Percentiles rank a stretch among this genome's conserved stretches.
These are phyloP conservation scores for Empidonax alnorum DNA, from an alignment of 2,113 vertebrate genomes.

Conservation along the genomic window DNA sequence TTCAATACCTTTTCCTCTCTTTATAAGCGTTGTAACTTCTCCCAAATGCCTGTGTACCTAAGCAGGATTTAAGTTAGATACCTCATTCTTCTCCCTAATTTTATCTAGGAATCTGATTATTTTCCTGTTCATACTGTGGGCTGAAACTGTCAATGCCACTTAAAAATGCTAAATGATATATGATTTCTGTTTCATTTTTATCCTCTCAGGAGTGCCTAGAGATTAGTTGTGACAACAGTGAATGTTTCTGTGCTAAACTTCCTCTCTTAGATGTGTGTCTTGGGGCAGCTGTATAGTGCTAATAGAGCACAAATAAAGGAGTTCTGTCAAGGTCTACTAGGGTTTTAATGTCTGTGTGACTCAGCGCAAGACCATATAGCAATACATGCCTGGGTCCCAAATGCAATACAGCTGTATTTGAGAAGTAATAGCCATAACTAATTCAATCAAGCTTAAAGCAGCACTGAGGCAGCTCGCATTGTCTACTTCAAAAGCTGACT, in stretches of 20 bases:
- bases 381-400: background rate
- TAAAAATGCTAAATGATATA: background rate
- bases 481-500: background rate
- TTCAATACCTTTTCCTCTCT: background rate
- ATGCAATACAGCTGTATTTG: background rate
- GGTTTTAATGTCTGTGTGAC: background rate
- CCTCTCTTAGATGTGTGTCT: background rate
- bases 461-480: background rate
- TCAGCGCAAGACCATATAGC: background rate
- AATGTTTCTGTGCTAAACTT: background rate
- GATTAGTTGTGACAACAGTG: background rate
- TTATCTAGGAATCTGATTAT: background rate
- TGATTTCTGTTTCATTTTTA: background rate
- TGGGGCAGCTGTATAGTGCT: background rate
- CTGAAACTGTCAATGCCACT: background rate
- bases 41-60: background rate
- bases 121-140: background rate
- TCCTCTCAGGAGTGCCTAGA: background rate
- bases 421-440: conserved; percentile 29
- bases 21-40: background rate
- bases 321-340: background rate
- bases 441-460: conserved; percentile 5
- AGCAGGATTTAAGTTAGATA: background rate
- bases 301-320: conserved; percentile 1
- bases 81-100: background rate